Base-by-base conservation (phyloP, 2,113 vertebrate genomes). In the Callionymus lyra region DNA sequence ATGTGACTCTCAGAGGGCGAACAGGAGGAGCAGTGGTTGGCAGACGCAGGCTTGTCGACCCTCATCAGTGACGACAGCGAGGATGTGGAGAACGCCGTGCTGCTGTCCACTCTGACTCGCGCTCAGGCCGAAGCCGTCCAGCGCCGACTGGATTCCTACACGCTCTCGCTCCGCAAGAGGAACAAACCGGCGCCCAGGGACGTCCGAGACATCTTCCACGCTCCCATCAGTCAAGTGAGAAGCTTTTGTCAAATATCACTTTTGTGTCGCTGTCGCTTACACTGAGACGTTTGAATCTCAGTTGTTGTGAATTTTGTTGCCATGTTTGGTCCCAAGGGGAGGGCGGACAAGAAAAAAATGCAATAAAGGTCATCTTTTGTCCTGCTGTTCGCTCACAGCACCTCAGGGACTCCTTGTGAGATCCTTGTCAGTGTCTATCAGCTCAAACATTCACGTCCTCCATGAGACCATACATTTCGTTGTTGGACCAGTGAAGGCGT, bases 61-160 rank as follows among this genome's bases (percentile, higher is more conserved):
- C 87, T 96, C n/a, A 85, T 90, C 0, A 80, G 78, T 2, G 87
- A 87, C 17, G 41, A 52, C 1, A 64, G 50, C 1, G 76, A 76
- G 0, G 84, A 88, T n/a, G 75, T 76, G 0, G 88, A 87, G 47
- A 86, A 89, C 1, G 66, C 70, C 0, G 59, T 85, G 35, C 78
- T 95, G 70, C 82, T 92, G 46, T 93, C 90, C 49, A 94, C 90
- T 2, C 79, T 91, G 44, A 95, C 90, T 10, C 79, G 72, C 53
- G 92, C 90, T 0, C 93, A 93, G 77, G 87, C 88, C 0, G 85
- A 86, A 0, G 89, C 90, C 0, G 88, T 93, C 34, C 85, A 91
- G 66, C 82, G 89, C 0, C 68, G 90, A 1, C 19, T 93, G 32
- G 84, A 91, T 19, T 87, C 86, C 53, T 91, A 87, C 59, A 85